These are phyloP conservation scores for Sinelater perroti DNA, from an alignment of 2,888 invertebrate genomes.

Conservation along the genomic window DNA sequence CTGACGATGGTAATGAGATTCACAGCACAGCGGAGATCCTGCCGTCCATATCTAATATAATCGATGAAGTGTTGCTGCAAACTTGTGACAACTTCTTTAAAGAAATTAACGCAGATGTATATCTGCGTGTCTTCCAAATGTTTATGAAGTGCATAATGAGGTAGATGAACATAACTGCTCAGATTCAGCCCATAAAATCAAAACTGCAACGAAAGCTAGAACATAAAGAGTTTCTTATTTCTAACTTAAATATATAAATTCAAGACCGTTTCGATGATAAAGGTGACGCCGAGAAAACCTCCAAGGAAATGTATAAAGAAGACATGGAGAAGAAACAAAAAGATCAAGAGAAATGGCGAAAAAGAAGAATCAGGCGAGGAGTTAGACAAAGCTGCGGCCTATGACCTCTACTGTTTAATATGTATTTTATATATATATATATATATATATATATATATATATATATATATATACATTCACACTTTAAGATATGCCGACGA, in stretches of 20 bases:
- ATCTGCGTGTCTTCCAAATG: constrained; percentile 75
- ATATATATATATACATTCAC: too few species aligned
- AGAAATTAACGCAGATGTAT: constrained; percentile 67
- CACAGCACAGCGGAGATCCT: constrained; percentile 72
- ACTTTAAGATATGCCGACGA: too few species aligned
- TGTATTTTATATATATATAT: too few species aligned
- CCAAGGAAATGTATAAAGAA: constrained; percentile 65
- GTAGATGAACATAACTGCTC: constrained; percentile 62
- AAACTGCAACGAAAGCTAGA: constrained; percentile 50
- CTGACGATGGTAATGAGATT: constrained; percentile 76
- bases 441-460: too few species aligned
- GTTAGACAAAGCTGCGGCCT: too few species aligned
- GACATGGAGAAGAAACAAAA: constrained; percentile 60
- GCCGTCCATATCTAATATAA: constrained; percentile 72
- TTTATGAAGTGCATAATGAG: constrained; percentile 70
- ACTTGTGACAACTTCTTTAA: constrained; percentile 67
- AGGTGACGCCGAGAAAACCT: constrained; percentile 57
- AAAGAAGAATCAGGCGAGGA: too few species aligned
- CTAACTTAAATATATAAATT: constrained; percentile 47
- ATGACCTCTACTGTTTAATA: too few species aligned
- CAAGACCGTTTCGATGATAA: too few species aligned
- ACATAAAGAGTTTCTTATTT: constrained; percentile 49
- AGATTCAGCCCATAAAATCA: constrained; percentile 49
- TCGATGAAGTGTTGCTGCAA: constrained; percentile 71
- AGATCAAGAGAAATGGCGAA: too few species aligned